Evolutionary conservation across 2,113 vertebrate genomes (phyloP).

Genomic region (Guaruba guarouba): DNA sequence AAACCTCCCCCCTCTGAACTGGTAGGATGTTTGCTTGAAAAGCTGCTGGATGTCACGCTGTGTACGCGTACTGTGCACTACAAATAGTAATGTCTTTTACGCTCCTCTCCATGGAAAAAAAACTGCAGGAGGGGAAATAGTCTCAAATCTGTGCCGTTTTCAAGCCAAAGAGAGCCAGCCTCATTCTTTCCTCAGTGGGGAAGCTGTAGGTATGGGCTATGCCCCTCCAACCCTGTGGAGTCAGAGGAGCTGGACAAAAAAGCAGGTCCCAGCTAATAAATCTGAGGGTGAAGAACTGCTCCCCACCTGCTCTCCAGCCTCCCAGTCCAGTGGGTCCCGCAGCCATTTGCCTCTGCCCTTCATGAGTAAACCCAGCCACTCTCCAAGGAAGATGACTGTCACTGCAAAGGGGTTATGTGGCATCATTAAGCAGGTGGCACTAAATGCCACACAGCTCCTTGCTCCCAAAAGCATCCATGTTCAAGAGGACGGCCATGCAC

Average conservation of each 20-base stretch:
- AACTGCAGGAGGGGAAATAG: slow-evolving; percentile 63
- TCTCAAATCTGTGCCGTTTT: slow-evolving; percentile 60
- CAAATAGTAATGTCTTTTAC: slow-evolving; percentile 65
- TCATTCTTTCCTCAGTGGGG: slow-evolving; percentile 41
- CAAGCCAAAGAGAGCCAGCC: slow-evolving; percentile 27
- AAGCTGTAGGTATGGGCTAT: not conserved
- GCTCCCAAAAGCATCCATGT: not conserved
- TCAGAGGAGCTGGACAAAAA: not conserved
- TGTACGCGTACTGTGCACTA: slow-evolving; percentile 48
- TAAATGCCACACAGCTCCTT: fast-evolving
- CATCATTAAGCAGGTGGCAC: not conserved
- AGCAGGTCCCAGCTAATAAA: not conserved
- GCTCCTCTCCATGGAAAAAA: slow-evolving; percentile 29
- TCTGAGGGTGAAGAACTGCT: not conserved
- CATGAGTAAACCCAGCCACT: not conserved
- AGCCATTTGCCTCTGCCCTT: not conserved
- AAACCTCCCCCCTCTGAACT: not conserved
- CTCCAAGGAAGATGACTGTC: fast-evolving
- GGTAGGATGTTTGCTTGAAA: slow-evolving; percentile 25
- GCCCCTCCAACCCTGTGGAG: not conserved
- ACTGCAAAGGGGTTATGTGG: not conserved
- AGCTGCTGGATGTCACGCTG: slow-evolving; percentile 9
- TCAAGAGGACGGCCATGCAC: fast-evolving
- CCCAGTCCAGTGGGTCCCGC: fast-evolving
- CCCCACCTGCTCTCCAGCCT: fast-evolving